Base-by-base conservation (phyloP, 2,888 invertebrate species). In the Drosophila putrida region DNA sequence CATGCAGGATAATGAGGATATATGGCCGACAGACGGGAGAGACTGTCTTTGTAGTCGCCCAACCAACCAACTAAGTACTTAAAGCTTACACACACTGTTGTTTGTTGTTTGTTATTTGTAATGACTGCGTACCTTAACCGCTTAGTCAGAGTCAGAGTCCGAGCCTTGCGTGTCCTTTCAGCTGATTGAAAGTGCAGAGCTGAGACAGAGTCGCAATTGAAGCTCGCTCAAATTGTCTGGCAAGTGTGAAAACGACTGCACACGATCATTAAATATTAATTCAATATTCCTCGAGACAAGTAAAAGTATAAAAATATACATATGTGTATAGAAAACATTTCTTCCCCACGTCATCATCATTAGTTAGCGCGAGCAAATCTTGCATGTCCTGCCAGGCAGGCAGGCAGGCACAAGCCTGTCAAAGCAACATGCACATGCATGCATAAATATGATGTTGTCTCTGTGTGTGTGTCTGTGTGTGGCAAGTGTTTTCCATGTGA, bases 1-100 rank as follows among this genome's bases (percentile, higher is more conserved):
- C 88, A 81, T 81, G 64, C 77, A 69, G 84, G 76, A 83, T 84
- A 88, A 83, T 86, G 88, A 83, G 83, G 77, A 88, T 83, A 83
- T 77, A 85, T 79, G 62, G 70, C 54, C 57, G 54, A 46, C 67
- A 44, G 54, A 41, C 47, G 53, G 50, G 20, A 20, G n/a, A 36
- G 39, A 51, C 43, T 9, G 41, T 4, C 47, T 28, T n/a, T n/a
- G 15, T 9, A 3, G 1, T 13, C 20, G 20, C 2, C 5, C 20
- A 6, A 6, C 35, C 38, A 15, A 31, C 41, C 20, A 6, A 6
- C 35, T 33, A 15, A 31, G 36, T 49, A 55, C 63, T 78, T 64
- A 59, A 80, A 67, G 83, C 83, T 77, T 71, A 54, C 65, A 70
- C 78, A 75, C 55, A 43, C 51, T 41, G 20, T 41, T 75, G 75